These are phyloP conservation scores for Zalophus californianus DNA, from an alignment of 2,797 vertebrate species.

Conservation along the genomic window DNA sequence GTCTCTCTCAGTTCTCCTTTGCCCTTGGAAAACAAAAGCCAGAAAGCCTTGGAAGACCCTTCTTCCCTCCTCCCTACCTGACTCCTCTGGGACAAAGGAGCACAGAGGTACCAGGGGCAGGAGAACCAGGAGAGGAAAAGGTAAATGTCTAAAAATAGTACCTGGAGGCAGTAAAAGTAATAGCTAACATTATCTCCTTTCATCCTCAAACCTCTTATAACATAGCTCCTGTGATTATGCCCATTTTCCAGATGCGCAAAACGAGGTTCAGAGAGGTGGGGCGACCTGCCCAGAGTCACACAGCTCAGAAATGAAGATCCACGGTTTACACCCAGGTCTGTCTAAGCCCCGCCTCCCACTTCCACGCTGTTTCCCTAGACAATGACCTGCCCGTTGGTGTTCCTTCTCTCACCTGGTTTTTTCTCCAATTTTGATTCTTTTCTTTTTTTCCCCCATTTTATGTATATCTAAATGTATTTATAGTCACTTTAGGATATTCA, in stretches of 20 bases:
- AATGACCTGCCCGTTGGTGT: fast-evolving
- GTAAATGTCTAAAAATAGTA: not conserved
- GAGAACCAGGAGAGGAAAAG: not conserved
- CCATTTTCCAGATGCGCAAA: not conserved
- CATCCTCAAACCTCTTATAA: too few species aligned
- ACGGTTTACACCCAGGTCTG: not conserved
- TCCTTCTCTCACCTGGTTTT: not conserved
- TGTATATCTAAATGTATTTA: not conserved
- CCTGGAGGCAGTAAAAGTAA: not conserved
- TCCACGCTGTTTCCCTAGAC: fast-evolving
- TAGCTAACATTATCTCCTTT: not conserved
- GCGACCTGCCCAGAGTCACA: not conserved
- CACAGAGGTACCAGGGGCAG: fast-evolving
- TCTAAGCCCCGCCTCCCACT: too few species aligned
- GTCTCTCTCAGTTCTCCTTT: not conserved
- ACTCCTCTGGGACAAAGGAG: not conserved
- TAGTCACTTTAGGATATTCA: not conserved
- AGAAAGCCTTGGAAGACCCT: not conserved
- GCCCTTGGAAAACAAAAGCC: not conserved
- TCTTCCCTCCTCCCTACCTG: not conserved
- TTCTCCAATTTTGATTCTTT: not conserved
- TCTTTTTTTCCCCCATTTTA: not conserved
- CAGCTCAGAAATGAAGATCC: not conserved
- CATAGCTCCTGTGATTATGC: not conserved
- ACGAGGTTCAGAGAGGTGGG: not conserved